Percentiles rank a stretch among this genome's conserved stretches.
phyloP scores from a whole-genome alignment of 2,888 invertebrate species.

The Plusia festucae region DNA sequence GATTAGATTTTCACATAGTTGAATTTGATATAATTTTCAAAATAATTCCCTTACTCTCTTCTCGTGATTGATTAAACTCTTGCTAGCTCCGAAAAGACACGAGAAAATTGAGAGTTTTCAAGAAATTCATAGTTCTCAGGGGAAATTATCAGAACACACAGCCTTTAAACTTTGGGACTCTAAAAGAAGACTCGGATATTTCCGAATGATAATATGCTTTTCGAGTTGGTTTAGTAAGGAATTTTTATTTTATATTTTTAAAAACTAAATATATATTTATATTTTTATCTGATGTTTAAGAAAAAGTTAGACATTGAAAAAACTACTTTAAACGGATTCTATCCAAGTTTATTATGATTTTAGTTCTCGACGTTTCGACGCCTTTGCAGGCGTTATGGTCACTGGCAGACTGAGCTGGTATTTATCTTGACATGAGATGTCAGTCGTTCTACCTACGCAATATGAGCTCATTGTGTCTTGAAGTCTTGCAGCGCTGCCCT shows the following conservation, averaged over 20 bases:
- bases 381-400: no score
- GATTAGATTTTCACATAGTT: not conserved
- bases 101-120: constrained; percentile 9
- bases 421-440: no score
- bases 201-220: not conserved
- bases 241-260: not conserved
- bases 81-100: constrained; percentile 27
- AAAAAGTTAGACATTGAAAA: no score
- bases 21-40: not conserved
- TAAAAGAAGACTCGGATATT: not conserved
- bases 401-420: no score
- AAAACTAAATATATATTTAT: no score
- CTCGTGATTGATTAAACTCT: constrained; percentile 30
- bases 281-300: no score
- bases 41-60: not conserved
- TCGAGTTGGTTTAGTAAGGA: not conserved
- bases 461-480: no score
- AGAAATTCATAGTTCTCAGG: constrained; percentile 30
- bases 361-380: no score
- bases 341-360: no score
- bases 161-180: constrained; percentile 10
- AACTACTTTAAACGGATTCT: no score
- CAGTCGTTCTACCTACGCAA: no score
- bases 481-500: no score
- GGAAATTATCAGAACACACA: constrained; percentile 39